Percentiles rank a stretch among this genome's conserved stretches.
Evolutionary conservation across 2,113 vertebrate genomes (phyloP).

Genomic region (Piprites chloris): DNA sequence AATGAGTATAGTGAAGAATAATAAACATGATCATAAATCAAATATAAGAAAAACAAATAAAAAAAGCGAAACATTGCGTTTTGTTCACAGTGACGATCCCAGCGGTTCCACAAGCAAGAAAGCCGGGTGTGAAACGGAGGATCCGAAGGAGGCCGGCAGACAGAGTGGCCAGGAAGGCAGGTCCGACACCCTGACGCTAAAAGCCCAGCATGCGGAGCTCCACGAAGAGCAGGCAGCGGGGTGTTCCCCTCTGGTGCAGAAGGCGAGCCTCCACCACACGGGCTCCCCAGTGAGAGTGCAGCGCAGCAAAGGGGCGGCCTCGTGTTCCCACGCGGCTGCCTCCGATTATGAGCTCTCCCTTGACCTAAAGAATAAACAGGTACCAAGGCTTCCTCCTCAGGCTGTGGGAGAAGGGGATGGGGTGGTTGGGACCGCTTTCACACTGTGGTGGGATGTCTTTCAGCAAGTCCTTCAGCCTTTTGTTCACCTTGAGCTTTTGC

Average conservation of each 20-base stretch:
- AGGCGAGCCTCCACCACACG: slow-evolving; percentile 88
- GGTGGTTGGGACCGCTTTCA: background rate
- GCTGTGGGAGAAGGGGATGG: slow-evolving; percentile 56
- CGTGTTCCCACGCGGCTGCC: slow-evolving; percentile 86
- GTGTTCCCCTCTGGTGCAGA: slow-evolving; percentile 78
- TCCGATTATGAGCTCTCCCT: slow-evolving; percentile 98
- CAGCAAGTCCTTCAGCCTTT: background rate
- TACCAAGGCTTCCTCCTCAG: slow-evolving; percentile 76
- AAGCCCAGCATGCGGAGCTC: slow-evolving; percentile 69
- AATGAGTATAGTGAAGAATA: background rate
- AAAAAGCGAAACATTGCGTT: slow-evolving; percentile 77
- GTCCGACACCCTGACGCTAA: slow-evolving; percentile 74
- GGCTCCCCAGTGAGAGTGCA: slow-evolving; percentile 90
- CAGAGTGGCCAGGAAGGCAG: slow-evolving; percentile 75
- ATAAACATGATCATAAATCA: background rate
- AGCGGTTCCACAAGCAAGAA: slow-evolving; percentile 72
- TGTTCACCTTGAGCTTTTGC: background rate
- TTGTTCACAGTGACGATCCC: slow-evolving; percentile 81
- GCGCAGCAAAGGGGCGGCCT: slow-evolving; percentile 82
- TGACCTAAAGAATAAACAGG: slow-evolving; percentile 99
- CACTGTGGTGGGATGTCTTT: background rate
- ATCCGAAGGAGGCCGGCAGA: slow-evolving; percentile 77
- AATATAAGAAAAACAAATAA: slow-evolving; percentile 55
- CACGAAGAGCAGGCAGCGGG: slow-evolving; percentile 81
- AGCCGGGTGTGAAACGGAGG: slow-evolving; percentile 76